Base-by-base conservation (phyloP, 2,888 invertebrate species). In the Drosophila conformis region DNA sequence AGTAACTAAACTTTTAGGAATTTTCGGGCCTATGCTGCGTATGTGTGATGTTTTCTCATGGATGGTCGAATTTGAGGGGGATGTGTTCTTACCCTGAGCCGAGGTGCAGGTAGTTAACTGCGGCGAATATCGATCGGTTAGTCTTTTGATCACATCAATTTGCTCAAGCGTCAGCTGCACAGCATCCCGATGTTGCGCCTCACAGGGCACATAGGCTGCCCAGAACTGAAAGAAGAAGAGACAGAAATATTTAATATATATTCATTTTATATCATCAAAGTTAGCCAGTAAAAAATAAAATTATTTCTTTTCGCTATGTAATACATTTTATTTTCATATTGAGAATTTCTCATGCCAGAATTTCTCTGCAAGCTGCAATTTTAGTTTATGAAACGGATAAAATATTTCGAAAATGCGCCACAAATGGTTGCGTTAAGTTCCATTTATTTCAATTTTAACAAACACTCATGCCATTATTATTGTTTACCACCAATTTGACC, bases 191-290 rank as follows among this genome's bases (percentile, higher is more conserved):
- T 95, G 95, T 90, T 96, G 96, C 25, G 95, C 94, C 85, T 94
- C 94, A 89, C 96, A 96, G n/a, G 95, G 94, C 56, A 95, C 95
- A 91, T 95, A 96, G 8, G 95, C 95, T 4, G 96, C 95, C 96
- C 96, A 96, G 91, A 96, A 96, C 96, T 96, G 94, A 8, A 71
- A 75, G 11, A 13, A 11, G 36, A 2, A 11, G 7, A 38, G 7
- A 1, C 15, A 38, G 4, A 54, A 27, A 46, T 25, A 25, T 15
- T 6, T 27, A 8, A 25, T 4, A 38, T 7, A 27, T 18, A n/a
- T 15, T 25, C 4, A 6, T 18, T 7, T 15, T 25, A 35, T 15
- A 10, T 18, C 15, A 0, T 21, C 1, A 21, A 15, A 25, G 7
- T 2, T 15, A 4, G 35, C 4, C 15, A 15, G 33, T 35, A 6